Conservation (phyloP, 2,888 invertebrate genomes). For the Furcula furcula region DNA sequence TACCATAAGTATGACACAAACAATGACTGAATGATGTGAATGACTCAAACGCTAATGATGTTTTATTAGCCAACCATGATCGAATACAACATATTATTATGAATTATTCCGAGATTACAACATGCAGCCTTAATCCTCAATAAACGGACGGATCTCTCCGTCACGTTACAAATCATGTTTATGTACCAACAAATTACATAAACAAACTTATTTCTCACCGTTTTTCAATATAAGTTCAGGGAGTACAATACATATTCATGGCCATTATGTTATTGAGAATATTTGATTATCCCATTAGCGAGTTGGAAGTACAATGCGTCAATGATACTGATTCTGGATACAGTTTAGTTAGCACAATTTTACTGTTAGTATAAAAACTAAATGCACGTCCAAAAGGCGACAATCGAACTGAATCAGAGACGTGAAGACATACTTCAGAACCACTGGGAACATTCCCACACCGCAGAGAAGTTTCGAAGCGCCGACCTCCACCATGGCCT, state of each 20-base stretch:
- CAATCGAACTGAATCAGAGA: constrained; percentile 18
- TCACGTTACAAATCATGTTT: constrained; percentile 24
- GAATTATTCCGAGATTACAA: constrained; percentile 1
- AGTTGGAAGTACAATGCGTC: constrained; percentile 49
- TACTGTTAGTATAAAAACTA: constrained; percentile 59
- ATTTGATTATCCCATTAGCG: constrained; percentile 58
- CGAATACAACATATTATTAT: not conserved
- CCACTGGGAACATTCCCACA: constrained; percentile 39
- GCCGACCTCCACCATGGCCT: constrained; percentile 58
- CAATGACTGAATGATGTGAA: not conserved
- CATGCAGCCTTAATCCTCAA: constrained; percentile 27
- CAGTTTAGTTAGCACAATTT: constrained; percentile 60
- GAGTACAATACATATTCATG: constrained; percentile 63
- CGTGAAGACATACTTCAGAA: constrained; percentile 30
- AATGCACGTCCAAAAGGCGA: constrained; percentile 23
- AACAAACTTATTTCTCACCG: constrained; percentile 44
- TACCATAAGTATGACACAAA: too few species aligned
- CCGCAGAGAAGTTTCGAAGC: constrained; percentile 54
- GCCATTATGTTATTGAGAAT: constrained; percentile 72
- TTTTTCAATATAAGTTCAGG: constrained; percentile 40
- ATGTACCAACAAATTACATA: constrained; percentile 28
- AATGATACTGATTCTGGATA: constrained; percentile 64
- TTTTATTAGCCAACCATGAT: not conserved
- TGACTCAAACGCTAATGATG: not conserved
- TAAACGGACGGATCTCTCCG: constrained; percentile 34